These are phyloP conservation scores for Poliocrania exsul DNA, from an alignment of 2,797 vertebrate species.

Conservation along the genomic window DNA sequence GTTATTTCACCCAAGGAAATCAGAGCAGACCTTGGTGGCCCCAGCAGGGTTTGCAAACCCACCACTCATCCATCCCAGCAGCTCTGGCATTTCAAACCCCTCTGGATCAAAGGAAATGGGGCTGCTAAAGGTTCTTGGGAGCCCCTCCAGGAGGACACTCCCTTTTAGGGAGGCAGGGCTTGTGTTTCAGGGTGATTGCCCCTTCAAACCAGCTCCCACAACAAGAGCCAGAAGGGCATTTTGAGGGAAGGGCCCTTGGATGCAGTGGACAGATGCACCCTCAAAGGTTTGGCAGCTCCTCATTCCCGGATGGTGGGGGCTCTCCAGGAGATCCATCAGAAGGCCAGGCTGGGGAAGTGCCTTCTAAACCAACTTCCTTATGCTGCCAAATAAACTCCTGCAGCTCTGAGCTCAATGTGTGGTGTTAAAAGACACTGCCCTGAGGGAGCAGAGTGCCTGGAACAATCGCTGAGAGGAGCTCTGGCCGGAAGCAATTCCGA, in stretches of 20 bases:
- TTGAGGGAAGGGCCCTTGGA: background rate
- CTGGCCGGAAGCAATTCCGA: background rate
- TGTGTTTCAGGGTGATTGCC: background rate
- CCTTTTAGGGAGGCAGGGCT: background rate
- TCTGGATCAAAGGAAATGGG: background rate
- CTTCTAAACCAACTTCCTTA: background rate
- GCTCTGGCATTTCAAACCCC: background rate
- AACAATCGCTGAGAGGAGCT: background rate
- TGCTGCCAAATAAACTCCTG: background rate
- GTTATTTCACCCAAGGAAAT: background rate
- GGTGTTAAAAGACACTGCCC: background rate
- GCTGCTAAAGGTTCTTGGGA: background rate
- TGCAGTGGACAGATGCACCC: background rate
- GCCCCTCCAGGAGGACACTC: background rate
- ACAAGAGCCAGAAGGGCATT: background rate
- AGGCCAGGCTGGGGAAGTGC: background rate
- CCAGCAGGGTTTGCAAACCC: background rate
- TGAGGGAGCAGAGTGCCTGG: background rate
- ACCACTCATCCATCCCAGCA: background rate
- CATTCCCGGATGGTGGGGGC: background rate
- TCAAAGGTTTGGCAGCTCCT: background rate
- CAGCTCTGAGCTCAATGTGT: background rate
- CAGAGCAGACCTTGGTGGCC: background rate
- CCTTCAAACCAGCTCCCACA: background rate
- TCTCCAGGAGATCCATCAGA: background rate